Evolutionary conservation across 2,113 vertebrate genomes (phyloP), one percentile per base, ranked within the genome.

Genomic region (Podocnemis expansa): DNA sequence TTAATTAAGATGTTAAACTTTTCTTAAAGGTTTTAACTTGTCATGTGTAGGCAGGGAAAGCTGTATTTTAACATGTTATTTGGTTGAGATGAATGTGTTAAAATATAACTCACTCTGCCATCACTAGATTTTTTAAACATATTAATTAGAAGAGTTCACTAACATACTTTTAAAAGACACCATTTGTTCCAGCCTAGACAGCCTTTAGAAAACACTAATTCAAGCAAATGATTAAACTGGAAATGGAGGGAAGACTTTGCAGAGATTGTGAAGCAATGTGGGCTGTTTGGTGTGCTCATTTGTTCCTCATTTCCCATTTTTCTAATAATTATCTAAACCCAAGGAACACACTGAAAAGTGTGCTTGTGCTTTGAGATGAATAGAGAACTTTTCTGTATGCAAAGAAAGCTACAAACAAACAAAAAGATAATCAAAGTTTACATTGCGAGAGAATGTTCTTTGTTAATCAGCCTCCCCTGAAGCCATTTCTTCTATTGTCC

Each of bases 31-130:
- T 96, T 97, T 96, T 82, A 90, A 27, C 87, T 88, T 95, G 82
- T 90, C 52, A 34, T n/a, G 24, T 94, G 87, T 91, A 95, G 93
- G 88, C 45, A 78, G 93, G 87, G 93, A 58, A 93, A 95, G 94
- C 91, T 97, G 84, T 91, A 84, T 91, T 95, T 95, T 63, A 93
- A 56, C 27, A 41, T 52, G 85, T 91, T 93, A 93, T 94, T 93
- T 96, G 97, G 90, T 87, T 95, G 93, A 96, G 16, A 70, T 21
- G n/a, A 76, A 45, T 76, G 5, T 90, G 86, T 93, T 96, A 95
- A 97, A 93, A 96, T 96, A 91, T 54, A 93, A 51, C 83, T 67
- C 95, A 91, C 94, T 88, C 93, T 4, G 11, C 67, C 90, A 89
- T 86, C 0, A 1, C 1, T 43, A 43, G 82, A 93, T 85, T 88